Percentiles rank a stretch among this genome's conserved stretches.
Evolutionary conservation across 2,888 invertebrate species (phyloP).

Genomic region (Carpatolechia fugitivella): DNA sequence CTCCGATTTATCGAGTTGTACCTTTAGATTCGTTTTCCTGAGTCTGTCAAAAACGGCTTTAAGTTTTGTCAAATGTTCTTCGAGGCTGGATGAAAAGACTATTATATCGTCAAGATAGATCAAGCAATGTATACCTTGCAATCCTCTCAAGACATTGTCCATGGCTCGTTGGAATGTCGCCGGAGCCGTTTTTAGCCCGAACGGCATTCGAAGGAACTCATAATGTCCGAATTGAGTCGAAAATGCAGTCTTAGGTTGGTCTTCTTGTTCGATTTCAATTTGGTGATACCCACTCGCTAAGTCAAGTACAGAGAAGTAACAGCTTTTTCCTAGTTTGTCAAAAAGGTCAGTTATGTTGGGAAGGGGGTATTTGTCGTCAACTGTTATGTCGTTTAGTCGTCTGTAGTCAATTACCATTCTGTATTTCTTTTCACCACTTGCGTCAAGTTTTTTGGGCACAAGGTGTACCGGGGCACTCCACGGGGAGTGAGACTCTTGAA

Average conservation of each 20-base stretch:
- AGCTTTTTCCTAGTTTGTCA: constrained; percentile 26
- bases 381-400: no score
- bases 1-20: no score
- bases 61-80: constrained; percentile 25
- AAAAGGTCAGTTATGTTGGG: no score
- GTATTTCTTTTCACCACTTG: no score
- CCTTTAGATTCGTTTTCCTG: constrained; percentile 28
- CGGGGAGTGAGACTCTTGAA: constrained; percentile 23
- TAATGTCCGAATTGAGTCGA: constrained; percentile 18
- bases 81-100: constrained; percentile 28
- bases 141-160: constrained; percentile 47
- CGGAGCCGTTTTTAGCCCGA: constrained; percentile 34
- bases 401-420: constrained; percentile 45
- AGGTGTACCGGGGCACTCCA: constrained; percentile 31
- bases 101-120: no score
- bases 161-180: constrained; percentile 49
- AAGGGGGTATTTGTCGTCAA: no score
- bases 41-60: constrained; percentile 28
- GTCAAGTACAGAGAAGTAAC: constrained; percentile 26
- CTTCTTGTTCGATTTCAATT: constrained; percentile 20
- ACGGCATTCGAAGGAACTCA: no score
- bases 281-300: constrained; percentile 24
- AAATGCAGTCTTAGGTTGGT: constrained; percentile 24
- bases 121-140: no score
- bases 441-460: constrained; percentile 37